These are phyloP conservation scores for Tragelaphus strepsiceros DNA, from an alignment of 2,113 vertebrate genomes.

Conservation along the genomic window DNA sequence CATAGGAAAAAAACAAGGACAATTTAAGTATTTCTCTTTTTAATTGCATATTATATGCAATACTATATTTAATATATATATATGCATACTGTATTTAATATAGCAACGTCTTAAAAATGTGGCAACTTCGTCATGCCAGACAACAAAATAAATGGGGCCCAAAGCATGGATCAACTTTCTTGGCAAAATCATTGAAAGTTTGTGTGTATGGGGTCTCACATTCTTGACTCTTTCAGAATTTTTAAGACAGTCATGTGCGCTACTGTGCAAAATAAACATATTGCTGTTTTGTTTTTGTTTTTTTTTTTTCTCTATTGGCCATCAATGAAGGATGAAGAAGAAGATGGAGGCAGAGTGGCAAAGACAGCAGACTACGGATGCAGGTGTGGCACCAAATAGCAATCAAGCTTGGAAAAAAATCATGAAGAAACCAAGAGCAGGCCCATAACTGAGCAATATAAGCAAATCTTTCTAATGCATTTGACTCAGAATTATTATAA, in stretches of 20 bases:
- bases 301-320: conserved; percentile 65
- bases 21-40: background rate
- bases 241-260: conserved; percentile 69
- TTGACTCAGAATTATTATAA: conserved; percentile 40
- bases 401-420: conserved; percentile 73
- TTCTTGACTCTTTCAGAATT: conserved; percentile 53
- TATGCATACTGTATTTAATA: background rate
- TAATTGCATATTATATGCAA: background rate
- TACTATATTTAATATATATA: background rate
- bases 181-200: conserved; percentile 60
- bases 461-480: conserved; percentile 65
- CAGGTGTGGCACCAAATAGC: conserved; percentile 74
- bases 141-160: background rate
- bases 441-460: conserved; percentile 55
- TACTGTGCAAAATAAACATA: conserved; percentile 73
- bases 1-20: background rate
- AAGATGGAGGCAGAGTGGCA: conserved; percentile 79
- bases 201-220: conserved; percentile 54
- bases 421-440: conserved; percentile 72
- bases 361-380: conserved; percentile 76
- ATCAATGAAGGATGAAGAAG: conserved; percentile 75
- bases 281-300: conserved; percentile 51
- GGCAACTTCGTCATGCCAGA: background rate
- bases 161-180: conserved; percentile 40
- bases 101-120: background rate